Percentiles rank a stretch among this genome's conserved stretches.
Evolutionary conservation across 2,113 vertebrate species (phyloP).

Genomic region (Eonycteris spelaea): DNA sequence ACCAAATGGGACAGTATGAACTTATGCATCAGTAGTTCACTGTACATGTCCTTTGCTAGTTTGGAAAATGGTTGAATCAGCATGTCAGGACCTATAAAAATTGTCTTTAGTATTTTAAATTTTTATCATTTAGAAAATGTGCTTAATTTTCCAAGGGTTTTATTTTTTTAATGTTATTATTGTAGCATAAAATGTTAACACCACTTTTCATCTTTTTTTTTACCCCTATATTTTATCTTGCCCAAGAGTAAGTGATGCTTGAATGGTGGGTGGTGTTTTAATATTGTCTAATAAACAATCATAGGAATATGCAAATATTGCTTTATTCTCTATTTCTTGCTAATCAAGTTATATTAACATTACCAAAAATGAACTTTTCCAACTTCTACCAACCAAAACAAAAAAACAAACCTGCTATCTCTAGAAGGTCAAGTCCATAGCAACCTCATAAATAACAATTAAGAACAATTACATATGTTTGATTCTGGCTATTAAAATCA

Average conservation of each 20-base stretch:
- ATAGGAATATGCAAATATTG: conserved; percentile 1
- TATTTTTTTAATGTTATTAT: neutral
- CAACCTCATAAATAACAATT: neutral
- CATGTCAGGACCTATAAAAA: conserved; percentile 12
- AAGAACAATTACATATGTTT: neutral
- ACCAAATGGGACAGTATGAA: conserved; percentile 48
- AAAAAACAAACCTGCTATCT: neutral
- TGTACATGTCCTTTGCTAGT: neutral
- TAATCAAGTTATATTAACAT: conserved; percentile 21
- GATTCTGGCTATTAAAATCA: conserved; percentile 38
- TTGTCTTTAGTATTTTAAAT: conserved; percentile 28
- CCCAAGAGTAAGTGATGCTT: neutral
- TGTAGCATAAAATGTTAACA: conserved; percentile 24
- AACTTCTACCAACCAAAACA: neutral
- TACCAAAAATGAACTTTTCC: conserved; percentile 7
- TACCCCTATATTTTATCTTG: neutral
- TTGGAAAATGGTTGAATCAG: conserved; percentile 53
- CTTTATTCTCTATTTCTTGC: conserved; percentile 50
- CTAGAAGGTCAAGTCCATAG: neutral
- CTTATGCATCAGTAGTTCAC: conserved; percentile 30
- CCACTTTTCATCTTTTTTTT: neutral
- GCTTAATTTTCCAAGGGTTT: neutral
- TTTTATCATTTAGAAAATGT: conserved; percentile 5
- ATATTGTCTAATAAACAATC: neutral
- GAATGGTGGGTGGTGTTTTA: neutral